Conservation (phyloP, 2,113 vertebrate species). For the Datnioides undecimradiatus region DNA sequence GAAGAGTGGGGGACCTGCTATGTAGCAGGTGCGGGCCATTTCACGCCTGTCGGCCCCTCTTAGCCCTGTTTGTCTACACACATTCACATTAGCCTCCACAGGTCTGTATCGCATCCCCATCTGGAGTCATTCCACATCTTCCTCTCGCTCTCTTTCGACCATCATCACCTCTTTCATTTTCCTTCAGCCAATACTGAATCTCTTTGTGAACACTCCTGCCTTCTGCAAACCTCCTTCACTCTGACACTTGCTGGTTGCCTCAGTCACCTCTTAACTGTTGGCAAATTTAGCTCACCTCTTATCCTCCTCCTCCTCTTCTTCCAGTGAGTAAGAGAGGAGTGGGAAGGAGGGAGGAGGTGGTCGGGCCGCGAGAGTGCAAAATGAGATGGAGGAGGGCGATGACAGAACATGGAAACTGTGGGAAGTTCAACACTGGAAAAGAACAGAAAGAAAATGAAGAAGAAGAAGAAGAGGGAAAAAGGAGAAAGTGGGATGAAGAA, state of each 20-base stretch:
- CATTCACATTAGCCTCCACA: constrained; percentile 68
- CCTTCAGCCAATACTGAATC: not conserved
- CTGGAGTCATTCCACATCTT: constrained; percentile 58
- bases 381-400: constrained; percentile 48
- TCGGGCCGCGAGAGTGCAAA: constrained; percentile 35
- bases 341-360: constrained; percentile 57
- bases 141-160: not conserved
- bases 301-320: constrained; percentile 49
- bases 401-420: constrained; percentile 46
- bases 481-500: constrained; percentile 33
- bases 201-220: constrained; percentile 9
- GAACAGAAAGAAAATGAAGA: constrained; percentile 11
- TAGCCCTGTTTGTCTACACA: constrained; percentile 75
- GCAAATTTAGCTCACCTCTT: constrained; percentile 62
- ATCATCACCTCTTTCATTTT: constrained; percentile 19
- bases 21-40: constrained; percentile 82
- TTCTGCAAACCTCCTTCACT: constrained; percentile 26
- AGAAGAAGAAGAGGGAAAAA: not conserved
- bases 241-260: constrained; percentile 50
- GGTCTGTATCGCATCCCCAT: constrained; percentile 57
- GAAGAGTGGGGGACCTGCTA: constrained; percentile 59
- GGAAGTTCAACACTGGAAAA: constrained; percentile 38
- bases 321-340: constrained; percentile 65
- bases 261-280: constrained; percentile 60
- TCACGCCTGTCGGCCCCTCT: constrained; percentile 81